Base-by-base conservation (phyloP, 2,113 vertebrate species). In the Cettia cetti region DNA sequence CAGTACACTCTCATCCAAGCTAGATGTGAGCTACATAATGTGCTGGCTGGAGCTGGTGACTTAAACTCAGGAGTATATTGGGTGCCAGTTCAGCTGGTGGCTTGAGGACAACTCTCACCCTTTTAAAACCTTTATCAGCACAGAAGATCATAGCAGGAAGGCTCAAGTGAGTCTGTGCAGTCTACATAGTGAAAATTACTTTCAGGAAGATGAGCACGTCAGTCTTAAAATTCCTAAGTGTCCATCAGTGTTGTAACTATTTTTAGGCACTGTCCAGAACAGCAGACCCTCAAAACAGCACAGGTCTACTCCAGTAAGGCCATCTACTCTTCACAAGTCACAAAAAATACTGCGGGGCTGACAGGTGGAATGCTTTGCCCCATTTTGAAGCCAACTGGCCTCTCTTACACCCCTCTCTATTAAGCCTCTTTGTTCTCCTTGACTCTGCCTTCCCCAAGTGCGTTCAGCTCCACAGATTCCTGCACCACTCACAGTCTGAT, bases 401-500 rank as follows among this genome's bases (percentile, higher is more conserved):
- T 40, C 18, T 13, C 26, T 77, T 59, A 37, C 4, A 37, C 24
- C 13, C 13, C 18, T 74, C 24, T 59, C 20, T 44, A 7, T 53
- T 22, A 33, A 53, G 1, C 3, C 18, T 3, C 15, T 17, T 53
- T 69, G 31, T 52, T 85, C 6, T 30, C 18, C 28, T 37, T 7
- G 3, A 27, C 33, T 65, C 12, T n/a, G 18, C 15, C 45, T 71
- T 60, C 2, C 30, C 56, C n/a, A 59, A 7, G 2, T 47, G 22
- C 28, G 5, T 72, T 26, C 21, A 60, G 21, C 54, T 56, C 47
- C 13, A 22, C 4, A 6, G 26, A 14, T 50, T 53, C 22, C n/a
- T 40, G 18, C 33, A 23, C 35, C 4, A 2, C 47, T 61, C 0
- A 0, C 15, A n/a, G 27, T 49, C 60, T 0, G 0, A 5, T 50